Evolutionary conservation across 2,797 vertebrate genomes (phyloP).

Genomic region (Lutra lutra): DNA sequence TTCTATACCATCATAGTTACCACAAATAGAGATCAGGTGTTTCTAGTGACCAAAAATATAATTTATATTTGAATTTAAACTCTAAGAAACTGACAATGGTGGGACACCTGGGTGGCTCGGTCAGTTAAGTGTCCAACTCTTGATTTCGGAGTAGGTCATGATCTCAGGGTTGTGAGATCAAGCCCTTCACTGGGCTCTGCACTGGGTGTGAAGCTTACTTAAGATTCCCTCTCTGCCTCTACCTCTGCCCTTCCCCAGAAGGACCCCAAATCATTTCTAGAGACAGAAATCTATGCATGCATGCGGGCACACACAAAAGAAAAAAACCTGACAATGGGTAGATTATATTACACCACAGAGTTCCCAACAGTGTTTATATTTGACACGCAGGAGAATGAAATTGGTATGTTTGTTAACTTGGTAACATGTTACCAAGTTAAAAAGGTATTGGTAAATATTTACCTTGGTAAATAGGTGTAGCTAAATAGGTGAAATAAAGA

Average conservation of each 20-base stretch:
- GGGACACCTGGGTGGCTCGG: not conserved
- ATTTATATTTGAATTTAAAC: not conserved
- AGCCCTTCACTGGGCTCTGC: not conserved
- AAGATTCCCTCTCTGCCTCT: not conserved
- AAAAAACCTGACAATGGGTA: not conserved
- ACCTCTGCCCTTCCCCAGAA: not conserved
- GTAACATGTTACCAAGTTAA: not conserved
- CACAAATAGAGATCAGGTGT: not conserved
- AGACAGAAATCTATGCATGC: not conserved
- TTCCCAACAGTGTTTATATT: not conserved
- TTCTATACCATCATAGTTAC: not conserved
- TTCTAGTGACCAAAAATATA: not conserved
- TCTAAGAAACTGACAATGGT: not conserved
- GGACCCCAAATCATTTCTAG: no score
- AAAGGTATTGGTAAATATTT: no score
- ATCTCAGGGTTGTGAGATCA: not conserved
- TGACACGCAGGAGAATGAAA: not conserved
- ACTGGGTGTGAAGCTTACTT: not conserved
- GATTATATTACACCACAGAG: not conserved
- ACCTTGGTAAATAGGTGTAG: not conserved
- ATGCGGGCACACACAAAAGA: not conserved
- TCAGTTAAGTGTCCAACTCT: not conserved
- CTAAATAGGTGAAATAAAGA: not conserved
- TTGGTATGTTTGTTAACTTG: not conserved
- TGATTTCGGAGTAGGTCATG: not conserved